A percentile compares a stretch with the other conserved stretches of the same genome.
phyloP scores from a whole-genome alignment of 2,888 invertebrate species.

The Apantesis nais region DNA sequence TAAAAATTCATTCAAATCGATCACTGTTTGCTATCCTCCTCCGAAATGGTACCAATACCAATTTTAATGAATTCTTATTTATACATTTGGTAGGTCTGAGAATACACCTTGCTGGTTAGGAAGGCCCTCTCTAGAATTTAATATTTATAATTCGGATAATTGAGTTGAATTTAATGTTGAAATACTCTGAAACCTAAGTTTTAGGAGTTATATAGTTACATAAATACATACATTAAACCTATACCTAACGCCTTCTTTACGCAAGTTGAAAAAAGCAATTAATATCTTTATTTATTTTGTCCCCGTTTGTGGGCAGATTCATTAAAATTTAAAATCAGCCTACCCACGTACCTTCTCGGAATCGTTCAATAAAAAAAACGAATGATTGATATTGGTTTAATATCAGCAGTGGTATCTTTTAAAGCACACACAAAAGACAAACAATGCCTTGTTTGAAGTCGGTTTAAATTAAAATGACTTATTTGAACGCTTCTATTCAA shows the following conservation, averaged over 20 bases:
- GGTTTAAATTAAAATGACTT: not conserved
- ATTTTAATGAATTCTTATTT: too few relatives aligned
- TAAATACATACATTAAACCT: not conserved
- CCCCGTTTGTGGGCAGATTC: not conserved
- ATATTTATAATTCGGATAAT: too few relatives aligned
- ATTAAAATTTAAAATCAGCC: not conserved
- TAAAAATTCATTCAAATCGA: too few relatives aligned
- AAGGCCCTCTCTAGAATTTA: too few relatives aligned
- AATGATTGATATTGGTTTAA: not conserved
- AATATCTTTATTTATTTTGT: not conserved
- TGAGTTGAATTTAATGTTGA: too few relatives aligned
- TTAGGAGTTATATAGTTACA: too few relatives aligned
- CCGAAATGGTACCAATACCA: too few relatives aligned
- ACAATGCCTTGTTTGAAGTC: not conserved
- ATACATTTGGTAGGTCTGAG: too few relatives aligned
- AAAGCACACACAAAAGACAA: not conserved
- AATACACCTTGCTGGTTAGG: too few relatives aligned
- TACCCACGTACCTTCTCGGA: not conserved
- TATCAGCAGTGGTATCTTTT: not conserved
- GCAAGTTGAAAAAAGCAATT: not conserved
- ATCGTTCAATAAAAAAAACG: not conserved
- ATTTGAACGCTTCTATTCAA: not conserved
- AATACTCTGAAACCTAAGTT: too few relatives aligned
- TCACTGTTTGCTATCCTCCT: too few relatives aligned
- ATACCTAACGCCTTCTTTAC: not conserved